Evolutionary conservation across 2,888 invertebrate genomes (phyloP), one percentile per base, ranked within the genome.

Genomic region (Callosobruchus maculatus): DNA sequence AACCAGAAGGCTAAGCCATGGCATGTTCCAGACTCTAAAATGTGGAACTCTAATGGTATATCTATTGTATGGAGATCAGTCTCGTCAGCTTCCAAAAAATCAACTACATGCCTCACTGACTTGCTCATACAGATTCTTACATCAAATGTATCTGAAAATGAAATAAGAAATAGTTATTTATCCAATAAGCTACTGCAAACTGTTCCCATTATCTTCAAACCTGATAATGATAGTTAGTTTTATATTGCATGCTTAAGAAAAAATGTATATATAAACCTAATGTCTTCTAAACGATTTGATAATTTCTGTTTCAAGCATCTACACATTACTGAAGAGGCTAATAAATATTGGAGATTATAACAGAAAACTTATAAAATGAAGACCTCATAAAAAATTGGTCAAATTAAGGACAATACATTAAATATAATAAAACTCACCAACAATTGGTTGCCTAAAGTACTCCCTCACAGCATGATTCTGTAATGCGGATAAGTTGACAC

Each of bases 1-100:
- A 99, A 99, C 99, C 99, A 99, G 89, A 99, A 99, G 21, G 99
- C 99, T 78, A 99, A 89, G 0, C 99, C 99, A 84, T 99, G 99
- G 80, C 98, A 95, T 71, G 97, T 96, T 26, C 97, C 98, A 0
- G 97, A 95, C 87, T 97, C 96, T 81, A 95, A 90, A 81, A 98
- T 90, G 83, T 95, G 95, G 89, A 98, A 99, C 86, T 96, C 94
- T 78, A 99, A 91, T 70, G 98, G 98, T 82, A 99, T 96, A 87
- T 97, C 95, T 86, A 99, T 98, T 83, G 93, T 92, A 87, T 99
- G 97, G 82, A 99, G 91, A 87, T 98, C 98, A 81, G 94, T 93
- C 89, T 99, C 99, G 82, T 94, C 92, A 68, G 98, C 97, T 82
- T 93, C 93, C 82, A 94, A 90, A 87, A 99, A 99, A 88, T 99